These are phyloP conservation scores for Dicrurus megarhynchus DNA, from an alignment of 2,113 vertebrate species.

Conservation along the genomic window DNA sequence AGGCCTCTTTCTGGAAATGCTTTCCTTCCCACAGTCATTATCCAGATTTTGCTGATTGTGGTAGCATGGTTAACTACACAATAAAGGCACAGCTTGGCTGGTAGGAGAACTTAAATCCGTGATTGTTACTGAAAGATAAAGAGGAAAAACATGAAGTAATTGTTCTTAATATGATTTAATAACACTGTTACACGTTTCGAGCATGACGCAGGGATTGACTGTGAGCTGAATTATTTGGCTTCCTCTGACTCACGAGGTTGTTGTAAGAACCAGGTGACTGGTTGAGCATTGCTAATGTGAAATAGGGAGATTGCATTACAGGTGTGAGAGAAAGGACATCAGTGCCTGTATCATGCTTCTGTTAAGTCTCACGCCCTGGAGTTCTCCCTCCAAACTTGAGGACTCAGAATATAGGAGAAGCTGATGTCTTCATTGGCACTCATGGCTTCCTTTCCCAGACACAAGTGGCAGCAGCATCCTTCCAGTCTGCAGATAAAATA, in stretches of 20 bases:
- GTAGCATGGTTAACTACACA: not conserved
- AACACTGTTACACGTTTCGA: not conserved
- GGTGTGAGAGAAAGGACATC: not conserved
- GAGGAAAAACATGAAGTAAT: not conserved
- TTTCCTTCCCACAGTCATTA: not conserved
- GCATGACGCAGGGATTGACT: not conserved
- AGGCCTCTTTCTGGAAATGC: not conserved
- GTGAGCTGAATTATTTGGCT: not conserved
- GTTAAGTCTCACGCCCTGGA: not conserved
- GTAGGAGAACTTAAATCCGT: not conserved
- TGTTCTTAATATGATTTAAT: not conserved
- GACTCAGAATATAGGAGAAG: not conserved
- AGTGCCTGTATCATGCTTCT: not conserved
- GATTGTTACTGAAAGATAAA: not conserved
- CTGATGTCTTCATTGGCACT: not conserved
- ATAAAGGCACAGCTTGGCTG: not conserved
- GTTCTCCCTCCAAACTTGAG: not conserved
- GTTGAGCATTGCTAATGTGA: not conserved
- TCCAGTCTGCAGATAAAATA: not conserved
- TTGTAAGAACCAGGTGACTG: not conserved
- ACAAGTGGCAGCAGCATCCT: not conserved
- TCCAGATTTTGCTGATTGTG: not conserved
- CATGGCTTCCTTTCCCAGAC: not conserved
- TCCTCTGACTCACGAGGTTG: not conserved
- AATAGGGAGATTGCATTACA: not conserved